phyloP scores from a whole-genome alignment of 2,888 invertebrate species.

The Troilus luridus region DNA sequence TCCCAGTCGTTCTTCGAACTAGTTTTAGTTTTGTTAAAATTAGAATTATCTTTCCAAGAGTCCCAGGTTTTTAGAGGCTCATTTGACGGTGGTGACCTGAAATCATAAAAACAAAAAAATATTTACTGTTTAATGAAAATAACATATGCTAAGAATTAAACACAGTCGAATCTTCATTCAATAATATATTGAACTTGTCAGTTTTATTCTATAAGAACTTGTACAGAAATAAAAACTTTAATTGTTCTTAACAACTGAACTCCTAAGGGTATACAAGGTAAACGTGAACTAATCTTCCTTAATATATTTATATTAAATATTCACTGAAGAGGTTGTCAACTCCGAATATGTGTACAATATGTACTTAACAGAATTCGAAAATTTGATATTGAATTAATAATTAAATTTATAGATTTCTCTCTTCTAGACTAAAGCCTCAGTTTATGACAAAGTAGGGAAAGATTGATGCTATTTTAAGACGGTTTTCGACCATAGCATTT shows the following conservation, averaged over 20 bases:
- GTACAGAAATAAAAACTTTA: not conserved
- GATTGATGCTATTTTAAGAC: too few relatives aligned
- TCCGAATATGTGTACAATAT: too few relatives aligned
- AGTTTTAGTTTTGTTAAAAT: conserved; percentile 65
- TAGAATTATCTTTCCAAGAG: conserved; percentile 62
- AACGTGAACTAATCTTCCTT: too few relatives aligned
- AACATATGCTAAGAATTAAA: not conserved
- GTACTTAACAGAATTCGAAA: too few relatives aligned
- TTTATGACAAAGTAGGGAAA: too few relatives aligned
- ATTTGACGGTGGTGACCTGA: conserved; percentile 22
- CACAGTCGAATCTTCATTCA: not conserved
- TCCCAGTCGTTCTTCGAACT: conserved; percentile 67
- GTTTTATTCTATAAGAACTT: not conserved
- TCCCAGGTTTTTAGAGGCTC: conserved; percentile 60
- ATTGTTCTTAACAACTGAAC: not conserved
- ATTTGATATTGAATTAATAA: too few relatives aligned
- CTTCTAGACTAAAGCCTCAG: too few relatives aligned
- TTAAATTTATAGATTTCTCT: too few relatives aligned
- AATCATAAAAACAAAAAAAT: not conserved
- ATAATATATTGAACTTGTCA: not conserved
- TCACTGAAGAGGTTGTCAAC: too few relatives aligned
- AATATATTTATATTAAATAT: too few relatives aligned
- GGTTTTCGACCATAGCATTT: too few relatives aligned
- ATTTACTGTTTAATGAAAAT: not conserved
- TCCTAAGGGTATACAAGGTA: not conserved